Conservation (phyloP, 2,797 vertebrate genomes). For the Sebastes kiyomatsui region DNA sequence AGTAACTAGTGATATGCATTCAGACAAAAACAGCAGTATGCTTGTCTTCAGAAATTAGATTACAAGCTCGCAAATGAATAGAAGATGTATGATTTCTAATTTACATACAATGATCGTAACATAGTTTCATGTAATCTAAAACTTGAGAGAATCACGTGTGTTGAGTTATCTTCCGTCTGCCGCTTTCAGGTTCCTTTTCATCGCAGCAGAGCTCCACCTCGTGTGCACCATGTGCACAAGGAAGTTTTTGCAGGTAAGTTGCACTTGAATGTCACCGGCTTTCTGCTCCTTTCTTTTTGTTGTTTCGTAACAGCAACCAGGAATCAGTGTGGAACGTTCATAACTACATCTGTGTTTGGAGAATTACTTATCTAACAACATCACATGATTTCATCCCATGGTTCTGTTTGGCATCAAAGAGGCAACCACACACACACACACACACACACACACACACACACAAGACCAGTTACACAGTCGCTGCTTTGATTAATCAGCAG, state of each 20-base stretch:
- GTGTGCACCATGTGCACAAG: constrained; percentile 83
- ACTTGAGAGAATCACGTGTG: background rate
- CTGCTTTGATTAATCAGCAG: constrained; percentile 27
- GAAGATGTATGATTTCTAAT: background rate
- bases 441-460: constrained; percentile 2
- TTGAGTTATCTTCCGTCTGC: constrained; percentile 9
- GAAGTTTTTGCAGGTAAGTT: constrained; percentile 90
- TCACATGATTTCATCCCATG: constrained; percentile 72
- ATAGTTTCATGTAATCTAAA: background rate
- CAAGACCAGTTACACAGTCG: background rate
- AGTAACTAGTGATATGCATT: background rate
- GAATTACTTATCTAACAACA: constrained; percentile 51
- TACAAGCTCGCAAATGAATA: background rate
- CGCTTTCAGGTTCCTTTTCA: constrained; percentile 84
- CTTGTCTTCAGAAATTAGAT: background rate
- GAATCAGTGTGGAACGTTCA: constrained; percentile 7
- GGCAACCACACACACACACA: background rate
- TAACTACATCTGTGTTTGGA: constrained; percentile 22
- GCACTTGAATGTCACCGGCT: background rate
- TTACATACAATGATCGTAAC: background rate
- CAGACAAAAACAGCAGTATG: background rate
- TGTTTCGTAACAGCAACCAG: constrained; percentile 10
- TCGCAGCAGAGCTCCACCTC: constrained; percentile 78
- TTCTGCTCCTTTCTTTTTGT: background rate
- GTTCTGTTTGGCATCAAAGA: constrained; percentile 27